phyloP scores from a whole-genome alignment of 1,140 invertebrate species.

The Caenorhabditis inopinata region DNA sequence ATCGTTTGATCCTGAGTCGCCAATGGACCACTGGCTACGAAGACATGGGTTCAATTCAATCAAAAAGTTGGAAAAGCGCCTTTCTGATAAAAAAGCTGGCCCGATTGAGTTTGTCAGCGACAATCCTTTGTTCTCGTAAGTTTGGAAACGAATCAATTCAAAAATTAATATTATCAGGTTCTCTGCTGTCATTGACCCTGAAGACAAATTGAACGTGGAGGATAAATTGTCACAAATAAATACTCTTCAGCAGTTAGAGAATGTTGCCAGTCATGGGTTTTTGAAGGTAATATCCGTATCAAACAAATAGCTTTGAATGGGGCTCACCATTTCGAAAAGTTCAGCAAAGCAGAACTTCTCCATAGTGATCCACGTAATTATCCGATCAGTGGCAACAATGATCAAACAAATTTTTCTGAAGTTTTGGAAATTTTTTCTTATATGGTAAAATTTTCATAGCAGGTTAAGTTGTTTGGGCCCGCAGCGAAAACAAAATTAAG shows the following conservation, averaged over 20 bases:
- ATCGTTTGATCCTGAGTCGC: slow-evolving; percentile 79
- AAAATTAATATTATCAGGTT: slow-evolving; percentile 71
- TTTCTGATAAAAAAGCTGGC: slow-evolving; percentile 67
- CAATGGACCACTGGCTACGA: slow-evolving; percentile 85
- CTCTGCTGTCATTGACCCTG: slow-evolving; percentile 88
- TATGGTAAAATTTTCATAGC: too few species aligned
- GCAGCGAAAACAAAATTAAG: too few species aligned
- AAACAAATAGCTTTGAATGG: background rate
- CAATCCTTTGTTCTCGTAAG: slow-evolving; percentile 57
- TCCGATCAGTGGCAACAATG: too few species aligned
- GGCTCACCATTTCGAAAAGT: too few species aligned
- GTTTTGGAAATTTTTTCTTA: too few species aligned
- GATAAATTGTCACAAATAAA: slow-evolving; percentile 93
- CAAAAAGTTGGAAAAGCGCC: slow-evolving; percentile 78
- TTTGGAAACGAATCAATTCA: background rate
- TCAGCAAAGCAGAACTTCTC: too few species aligned
- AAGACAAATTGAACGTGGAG: slow-evolving; percentile 81
- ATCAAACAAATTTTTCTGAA: too few species aligned
- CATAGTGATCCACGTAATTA: too few species aligned
- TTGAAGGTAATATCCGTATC: slow-evolving; percentile 68
- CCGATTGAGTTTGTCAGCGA: slow-evolving; percentile 57
- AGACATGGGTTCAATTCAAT: slow-evolving; percentile 80
- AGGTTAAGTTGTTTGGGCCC: too few species aligned
- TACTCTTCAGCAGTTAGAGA: slow-evolving; percentile 87
- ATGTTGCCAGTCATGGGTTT: slow-evolving; percentile 90